A percentile compares a stretch with the other conserved stretches of the same genome.
These are phyloP conservation scores for Aegypius monachus DNA, from an alignment of 2,113 vertebrate species.

Conservation along the genomic window DNA sequence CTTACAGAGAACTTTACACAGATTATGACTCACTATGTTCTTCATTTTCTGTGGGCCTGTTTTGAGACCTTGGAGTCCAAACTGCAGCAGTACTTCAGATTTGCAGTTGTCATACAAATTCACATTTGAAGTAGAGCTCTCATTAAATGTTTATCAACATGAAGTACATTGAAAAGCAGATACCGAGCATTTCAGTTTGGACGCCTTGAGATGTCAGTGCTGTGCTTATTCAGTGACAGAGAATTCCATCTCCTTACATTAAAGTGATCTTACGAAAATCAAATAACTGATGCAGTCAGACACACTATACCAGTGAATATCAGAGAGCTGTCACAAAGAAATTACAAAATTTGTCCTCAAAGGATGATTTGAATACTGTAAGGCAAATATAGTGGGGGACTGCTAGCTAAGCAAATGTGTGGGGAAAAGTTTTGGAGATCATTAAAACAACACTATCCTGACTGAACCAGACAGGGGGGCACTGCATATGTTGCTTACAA, in stretches of 20 bases:
- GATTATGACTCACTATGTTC: neutral
- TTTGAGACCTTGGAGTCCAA: neutral
- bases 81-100: neutral
- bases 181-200: neutral
- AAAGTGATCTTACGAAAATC: neutral
- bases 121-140: neutral
- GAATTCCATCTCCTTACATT: neutral
- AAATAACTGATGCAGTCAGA: neutral
- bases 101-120: neutral
- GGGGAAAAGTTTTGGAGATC: neutral
- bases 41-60: neutral
- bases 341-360: neutral
- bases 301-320: neutral
- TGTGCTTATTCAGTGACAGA: neutral
- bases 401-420: neutral
- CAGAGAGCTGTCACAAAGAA: neutral
- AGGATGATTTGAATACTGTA: neutral
- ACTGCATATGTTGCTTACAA: neutral
- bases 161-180: neutral
- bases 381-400: neutral
- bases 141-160: neutral
- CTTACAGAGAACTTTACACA: neutral
- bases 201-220: neutral
- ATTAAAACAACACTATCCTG: neutral
- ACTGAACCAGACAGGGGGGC: neutral